A percentile compares a stretch with the other conserved stretches of the same genome.
phyloP scores from a whole-genome alignment of 2,113 vertebrate species.

The Tetrax tetrax region DNA sequence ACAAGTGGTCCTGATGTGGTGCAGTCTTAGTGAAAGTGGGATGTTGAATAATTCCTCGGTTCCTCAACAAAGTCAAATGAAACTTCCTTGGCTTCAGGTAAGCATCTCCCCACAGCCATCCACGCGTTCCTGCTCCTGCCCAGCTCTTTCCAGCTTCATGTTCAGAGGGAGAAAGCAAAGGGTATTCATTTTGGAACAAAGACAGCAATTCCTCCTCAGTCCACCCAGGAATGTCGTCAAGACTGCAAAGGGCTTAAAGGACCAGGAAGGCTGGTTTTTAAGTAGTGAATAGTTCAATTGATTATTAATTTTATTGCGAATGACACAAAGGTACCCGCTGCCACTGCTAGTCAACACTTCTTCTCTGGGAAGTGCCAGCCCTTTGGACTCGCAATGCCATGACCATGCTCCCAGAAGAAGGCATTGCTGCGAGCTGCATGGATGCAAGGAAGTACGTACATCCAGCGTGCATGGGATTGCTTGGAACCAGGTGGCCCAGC shows the following conservation, averaged over 20 bases:
- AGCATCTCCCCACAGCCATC: neutral
- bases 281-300: neutral
- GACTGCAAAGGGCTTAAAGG: neutral
- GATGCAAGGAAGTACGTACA: accelerated
- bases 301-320: neutral
- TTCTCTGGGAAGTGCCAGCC: neutral
- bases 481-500: neutral
- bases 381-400: neutral
- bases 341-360: neutral
- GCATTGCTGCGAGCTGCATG: neutral
- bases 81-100: constrained; percentile 3
- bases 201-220: neutral
- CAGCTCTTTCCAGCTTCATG: neutral
- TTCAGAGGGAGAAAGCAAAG: neutral
- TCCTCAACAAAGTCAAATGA: neutral
- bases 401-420: neutral
- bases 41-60: constrained; percentile 53
- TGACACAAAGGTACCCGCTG: neutral
- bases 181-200: neutral
- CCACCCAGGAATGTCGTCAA: neutral
- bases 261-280: neutral
- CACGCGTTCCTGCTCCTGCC: neutral
- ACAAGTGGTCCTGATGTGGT: constrained; percentile 54
- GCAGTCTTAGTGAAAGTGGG: constrained; percentile 43
- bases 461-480: neutral